Evolutionary conservation across 2,888 invertebrate species (phyloP).

Genomic region (Diplazon laetatorius): DNA sequence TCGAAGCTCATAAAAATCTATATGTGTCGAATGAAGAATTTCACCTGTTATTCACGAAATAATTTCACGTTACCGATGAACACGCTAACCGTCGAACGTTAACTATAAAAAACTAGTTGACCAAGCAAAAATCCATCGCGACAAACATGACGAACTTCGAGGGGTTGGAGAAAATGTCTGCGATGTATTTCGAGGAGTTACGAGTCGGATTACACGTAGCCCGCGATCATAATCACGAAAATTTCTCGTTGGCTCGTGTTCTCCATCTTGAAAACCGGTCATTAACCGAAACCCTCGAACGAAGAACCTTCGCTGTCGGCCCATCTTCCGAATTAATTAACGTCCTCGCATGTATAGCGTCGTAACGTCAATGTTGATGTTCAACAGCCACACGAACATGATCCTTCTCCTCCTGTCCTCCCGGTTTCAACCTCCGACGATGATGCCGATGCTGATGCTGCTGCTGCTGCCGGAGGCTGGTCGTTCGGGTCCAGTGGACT

Average conservation of each 20-base stretch:
- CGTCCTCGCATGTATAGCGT: slow-evolving; percentile 6
- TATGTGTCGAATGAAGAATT: too few species aligned
- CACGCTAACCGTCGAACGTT: too few species aligned
- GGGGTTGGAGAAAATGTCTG: too few species aligned
- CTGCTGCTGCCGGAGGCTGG: not conserved
- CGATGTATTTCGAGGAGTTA: not conserved
- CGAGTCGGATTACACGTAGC: too few species aligned
- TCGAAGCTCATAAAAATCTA: too few species aligned
- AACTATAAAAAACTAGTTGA: too few species aligned
- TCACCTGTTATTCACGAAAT: too few species aligned
- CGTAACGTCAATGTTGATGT: slow-evolving; percentile 34
- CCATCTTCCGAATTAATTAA: slow-evolving; percentile 38
- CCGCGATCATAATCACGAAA: slow-evolving; percentile 3
- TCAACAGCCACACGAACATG: slow-evolving; percentile 35
- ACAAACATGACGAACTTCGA: too few species aligned
- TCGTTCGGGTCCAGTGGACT: slow-evolving; percentile 29
- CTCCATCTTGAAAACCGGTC: not conserved
- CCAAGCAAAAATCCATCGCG: too few species aligned
- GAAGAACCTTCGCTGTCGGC: not conserved
- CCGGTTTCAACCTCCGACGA: not conserved
- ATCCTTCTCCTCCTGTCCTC: not conserved
- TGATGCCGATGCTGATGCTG: not conserved
- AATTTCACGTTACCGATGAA: too few species aligned
- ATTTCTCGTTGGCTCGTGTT: slow-evolving; percentile 9
- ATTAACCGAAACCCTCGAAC: not conserved